Base-by-base conservation (phyloP, 2,113 vertebrate genomes). In the Lagenorhynchus albirostris region DNA sequence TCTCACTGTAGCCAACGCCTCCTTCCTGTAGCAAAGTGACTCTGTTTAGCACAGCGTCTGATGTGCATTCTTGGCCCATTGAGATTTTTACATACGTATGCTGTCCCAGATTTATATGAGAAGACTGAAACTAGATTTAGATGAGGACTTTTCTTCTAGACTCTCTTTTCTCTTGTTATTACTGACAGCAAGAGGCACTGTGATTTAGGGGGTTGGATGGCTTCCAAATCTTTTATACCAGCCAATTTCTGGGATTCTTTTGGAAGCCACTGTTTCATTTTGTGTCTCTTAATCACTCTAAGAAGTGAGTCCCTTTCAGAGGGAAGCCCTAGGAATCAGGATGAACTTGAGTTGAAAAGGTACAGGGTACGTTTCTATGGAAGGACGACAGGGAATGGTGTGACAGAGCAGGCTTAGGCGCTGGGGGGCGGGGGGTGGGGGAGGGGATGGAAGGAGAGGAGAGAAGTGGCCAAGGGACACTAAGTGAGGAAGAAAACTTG, bases 211-310 rank as follows among this genome's bases (percentile, higher is more conserved):
- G 31, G 4, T 18, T 86, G 36, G 18, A 73, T 62, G 12, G 31
- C 55, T 92, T 92, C 55, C 68, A 87, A 53, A 67, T 62, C 12
- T 83, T 91, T 81, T 77, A 33, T 36, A n/a, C 4, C 70, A 50
- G 41, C 17, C 58, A 81, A n/a, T 92, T 83, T 93, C 65, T 83
- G 29, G 15, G 18, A 82, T 88, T 89, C 31, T 65, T 76, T 68
- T 80, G 74, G n/a, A 67, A 81, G 55, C 36, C 25, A 74, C 50
- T 81, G 73, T 44, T 94, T 94, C 74, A 71, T 50, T 77, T 74
- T 58, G 47, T 76, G 13, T 15, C 55, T 79, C 8, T 73, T 89
- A 47, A 44, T 63, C 53, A 41, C 14, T 77, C 29, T 31, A 13
- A 83, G 55, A 31, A 11, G n/a, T 50, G 41, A 44, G 18, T 26